These are phyloP conservation scores for Chiroxiphia lanceolata DNA, from an alignment of 2,797 vertebrate species.

Conservation along the genomic window DNA sequence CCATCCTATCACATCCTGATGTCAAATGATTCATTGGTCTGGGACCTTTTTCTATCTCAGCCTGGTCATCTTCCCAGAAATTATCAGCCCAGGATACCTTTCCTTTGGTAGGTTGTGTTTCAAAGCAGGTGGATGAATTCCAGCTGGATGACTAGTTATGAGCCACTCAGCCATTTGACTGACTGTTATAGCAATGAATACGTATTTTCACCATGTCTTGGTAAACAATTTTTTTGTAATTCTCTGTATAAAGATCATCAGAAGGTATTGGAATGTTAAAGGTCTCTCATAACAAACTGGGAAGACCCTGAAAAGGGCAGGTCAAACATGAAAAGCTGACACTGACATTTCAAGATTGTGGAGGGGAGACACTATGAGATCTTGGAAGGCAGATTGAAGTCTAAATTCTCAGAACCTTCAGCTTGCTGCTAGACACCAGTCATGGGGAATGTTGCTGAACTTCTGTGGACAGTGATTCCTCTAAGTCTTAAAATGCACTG, in stretches of 20 bases:
- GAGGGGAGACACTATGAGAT: neutral
- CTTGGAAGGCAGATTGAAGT: neutral
- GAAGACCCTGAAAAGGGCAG: neutral
- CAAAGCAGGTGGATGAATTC: neutral
- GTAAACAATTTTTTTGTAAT: neutral
- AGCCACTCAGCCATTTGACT: neutral
- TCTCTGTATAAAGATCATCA: neutral
- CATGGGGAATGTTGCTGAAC: neutral
- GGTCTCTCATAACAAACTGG: neutral
- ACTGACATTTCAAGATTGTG: neutral
- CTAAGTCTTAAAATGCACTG: neutral
- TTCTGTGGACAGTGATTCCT: neutral
- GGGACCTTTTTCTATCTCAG: neutral
- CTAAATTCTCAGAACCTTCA: neutral
- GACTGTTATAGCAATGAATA: neutral
- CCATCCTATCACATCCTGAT: neutral
- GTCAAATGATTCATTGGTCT: neutral
- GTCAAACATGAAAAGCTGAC: neutral
- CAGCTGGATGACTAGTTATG: neutral
- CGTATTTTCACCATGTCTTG: neutral
- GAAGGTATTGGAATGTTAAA: neutral
- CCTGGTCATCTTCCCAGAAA: neutral
- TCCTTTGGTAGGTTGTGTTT: neutral
- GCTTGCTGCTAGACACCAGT: neutral
- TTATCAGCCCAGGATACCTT: neutral